Conservation (phyloP, 2,797 vertebrate species). For the Chrysolophus pictus region DNA sequence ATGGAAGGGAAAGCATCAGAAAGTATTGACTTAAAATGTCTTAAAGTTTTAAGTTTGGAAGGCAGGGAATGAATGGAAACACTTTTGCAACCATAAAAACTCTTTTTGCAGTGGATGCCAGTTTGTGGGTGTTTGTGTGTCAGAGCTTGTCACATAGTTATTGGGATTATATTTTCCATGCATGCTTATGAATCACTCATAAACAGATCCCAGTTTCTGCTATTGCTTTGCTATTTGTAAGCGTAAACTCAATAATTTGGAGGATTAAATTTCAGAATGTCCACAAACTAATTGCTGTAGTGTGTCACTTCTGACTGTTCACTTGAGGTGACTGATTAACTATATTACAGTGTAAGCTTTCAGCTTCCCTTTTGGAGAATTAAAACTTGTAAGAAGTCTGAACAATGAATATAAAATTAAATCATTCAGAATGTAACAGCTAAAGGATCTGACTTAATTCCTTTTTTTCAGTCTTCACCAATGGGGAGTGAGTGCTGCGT, state of each 20-base stretch:
- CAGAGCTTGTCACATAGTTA: conserved; percentile 44
- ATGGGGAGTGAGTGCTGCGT: neutral
- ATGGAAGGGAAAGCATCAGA: neutral
- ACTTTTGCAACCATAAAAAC: conserved; percentile 41
- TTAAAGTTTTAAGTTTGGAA: neutral
- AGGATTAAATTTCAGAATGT: conserved; percentile 22
- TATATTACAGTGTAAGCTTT: neutral
- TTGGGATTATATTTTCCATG: conserved; percentile 45
- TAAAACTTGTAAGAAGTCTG: neutral
- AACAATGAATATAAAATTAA: neutral
- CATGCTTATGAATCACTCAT: conserved; percentile 48
- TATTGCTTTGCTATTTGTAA: conserved; percentile 45
- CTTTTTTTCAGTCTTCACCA: neutral
- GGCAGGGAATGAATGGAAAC: conserved; percentile 15
- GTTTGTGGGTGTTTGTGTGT: conserved; percentile 44
- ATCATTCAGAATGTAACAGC: neutral
- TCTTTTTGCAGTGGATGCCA: neutral
- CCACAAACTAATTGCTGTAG: neutral
- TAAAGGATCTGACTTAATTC: neutral
- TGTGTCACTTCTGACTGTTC: neutral
- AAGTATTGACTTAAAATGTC: neutral
- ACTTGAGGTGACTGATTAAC: neutral
- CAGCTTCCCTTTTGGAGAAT: neutral
- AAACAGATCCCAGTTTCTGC: conserved; percentile 30
- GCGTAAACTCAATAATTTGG: conserved; percentile 30